Percentiles rank a stretch among this genome's conserved stretches.
Conservation (phyloP, 2,888 invertebrate genomes). For the Philhelius pedissequus region DNA sequence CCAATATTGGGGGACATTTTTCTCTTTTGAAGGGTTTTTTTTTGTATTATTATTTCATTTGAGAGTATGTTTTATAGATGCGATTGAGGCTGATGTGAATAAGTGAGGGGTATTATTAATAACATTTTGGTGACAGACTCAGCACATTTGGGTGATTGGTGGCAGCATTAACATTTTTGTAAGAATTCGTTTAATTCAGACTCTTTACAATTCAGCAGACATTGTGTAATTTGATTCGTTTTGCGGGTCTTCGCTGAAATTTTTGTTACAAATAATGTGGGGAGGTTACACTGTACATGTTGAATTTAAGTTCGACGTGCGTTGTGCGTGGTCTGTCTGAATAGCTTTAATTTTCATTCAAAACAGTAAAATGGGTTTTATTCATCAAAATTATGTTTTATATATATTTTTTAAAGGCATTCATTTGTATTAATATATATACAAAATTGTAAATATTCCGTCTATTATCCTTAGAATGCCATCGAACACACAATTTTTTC, state of each 20-base stretch:
- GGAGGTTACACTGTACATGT: neutral
- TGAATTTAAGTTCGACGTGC: neutral
- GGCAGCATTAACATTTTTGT: constrained; percentile 2
- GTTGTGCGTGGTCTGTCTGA: neutral
- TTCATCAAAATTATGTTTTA: no score
- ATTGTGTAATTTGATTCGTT: constrained; percentile 20
- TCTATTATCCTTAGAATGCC: no score
- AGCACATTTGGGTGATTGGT: neutral
- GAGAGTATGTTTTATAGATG: neutral
- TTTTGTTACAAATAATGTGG: neutral
- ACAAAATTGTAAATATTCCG: no score
- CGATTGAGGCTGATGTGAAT: neutral
- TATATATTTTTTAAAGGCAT: no score
- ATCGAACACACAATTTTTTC: no score
- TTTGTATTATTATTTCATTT: neutral
- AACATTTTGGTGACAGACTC: constrained; percentile 5
- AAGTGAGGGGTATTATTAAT: neutral
- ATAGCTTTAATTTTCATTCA: neutral
- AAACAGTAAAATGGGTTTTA: neutral
- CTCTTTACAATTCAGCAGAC: neutral
- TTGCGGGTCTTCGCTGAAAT: neutral
- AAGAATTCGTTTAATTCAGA: neutral
- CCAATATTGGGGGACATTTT: constrained; percentile 14
- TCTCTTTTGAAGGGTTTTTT: neutral
- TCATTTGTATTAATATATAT: no score